A percentile compares a stretch with the other conserved stretches of the same genome.
phyloP scores from a whole-genome alignment of 2,113 vertebrate species.

The Deroptyus accipitrinus region DNA sequence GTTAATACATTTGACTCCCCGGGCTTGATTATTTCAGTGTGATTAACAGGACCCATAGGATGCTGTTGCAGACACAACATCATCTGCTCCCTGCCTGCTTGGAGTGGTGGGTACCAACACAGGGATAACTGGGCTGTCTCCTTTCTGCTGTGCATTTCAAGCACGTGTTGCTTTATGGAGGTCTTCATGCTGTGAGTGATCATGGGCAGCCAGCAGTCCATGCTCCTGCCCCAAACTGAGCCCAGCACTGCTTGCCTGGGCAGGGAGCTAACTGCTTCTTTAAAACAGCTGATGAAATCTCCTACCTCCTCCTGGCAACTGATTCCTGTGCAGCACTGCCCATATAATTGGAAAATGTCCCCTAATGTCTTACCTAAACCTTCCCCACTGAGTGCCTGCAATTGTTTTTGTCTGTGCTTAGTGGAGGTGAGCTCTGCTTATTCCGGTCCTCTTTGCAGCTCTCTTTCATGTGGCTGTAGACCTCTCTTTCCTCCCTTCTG shows the following conservation, averaged over 20 bases:
- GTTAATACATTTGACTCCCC: constrained; percentile 10
- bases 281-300: neutral
- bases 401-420: neutral
- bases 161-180: neutral
- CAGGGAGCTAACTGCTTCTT: neutral
- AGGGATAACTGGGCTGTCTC: neutral
- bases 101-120: rapidly evolving
- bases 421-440: neutral
- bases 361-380: neutral
- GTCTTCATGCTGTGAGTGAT: rapidly evolving
- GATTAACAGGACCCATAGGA: constrained; percentile 3
- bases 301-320: neutral
- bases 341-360: neutral
- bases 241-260: neutral
- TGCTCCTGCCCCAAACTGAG: neutral
- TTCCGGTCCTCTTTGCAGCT: neutral
- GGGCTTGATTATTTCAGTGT: constrained; percentile 14
- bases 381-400: neutral
- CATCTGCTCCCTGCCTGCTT: neutral
- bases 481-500: neutral
- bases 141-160: rapidly evolving
- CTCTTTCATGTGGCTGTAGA: neutral
- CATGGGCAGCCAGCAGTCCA: rapidly evolving
- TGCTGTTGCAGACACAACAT: neutral
- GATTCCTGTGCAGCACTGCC: neutral